phyloP scores from a whole-genome alignment of 2,888 invertebrate species.

The Leptinotarsa rubiginosa region DNA sequence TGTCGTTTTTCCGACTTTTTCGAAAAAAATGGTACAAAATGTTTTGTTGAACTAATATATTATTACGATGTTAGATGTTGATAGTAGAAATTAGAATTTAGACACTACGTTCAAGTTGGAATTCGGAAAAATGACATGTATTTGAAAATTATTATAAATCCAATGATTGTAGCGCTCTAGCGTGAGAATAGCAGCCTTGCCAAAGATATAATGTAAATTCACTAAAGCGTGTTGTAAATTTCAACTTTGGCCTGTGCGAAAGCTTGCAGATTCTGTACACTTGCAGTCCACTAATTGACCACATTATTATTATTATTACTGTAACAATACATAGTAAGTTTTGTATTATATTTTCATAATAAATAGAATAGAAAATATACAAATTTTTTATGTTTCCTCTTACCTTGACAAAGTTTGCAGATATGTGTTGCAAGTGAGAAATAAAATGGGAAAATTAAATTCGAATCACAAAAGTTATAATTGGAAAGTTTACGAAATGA shows the following conservation, averaged over 20 bases:
- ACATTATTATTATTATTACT: conserved; percentile 62
- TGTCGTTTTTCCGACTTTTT: conserved; percentile 32
- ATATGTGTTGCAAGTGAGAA: too few relatives aligned
- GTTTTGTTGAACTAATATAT: conserved; percentile 30
- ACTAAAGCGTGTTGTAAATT: conserved; percentile 37
- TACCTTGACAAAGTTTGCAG: too few relatives aligned
- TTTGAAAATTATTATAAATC: conserved; percentile 49
- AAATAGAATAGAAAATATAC: conserved; percentile 67
- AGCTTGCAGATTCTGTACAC: conserved; percentile 64
- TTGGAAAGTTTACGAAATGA: too few relatives aligned
- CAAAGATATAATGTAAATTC: conserved; percentile 52
- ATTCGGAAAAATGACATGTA: conserved; percentile 29
- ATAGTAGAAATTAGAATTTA: conserved; percentile 29
- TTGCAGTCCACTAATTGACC: conserved; percentile 67
- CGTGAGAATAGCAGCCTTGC: conserved; percentile 60
- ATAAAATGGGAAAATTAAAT: too few relatives aligned
- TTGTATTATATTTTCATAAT: conserved; percentile 69
- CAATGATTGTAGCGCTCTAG: conserved; percentile 57
- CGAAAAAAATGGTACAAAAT: conserved; percentile 33
- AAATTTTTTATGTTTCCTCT: conserved; percentile 9
- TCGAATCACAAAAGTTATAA: too few relatives aligned
- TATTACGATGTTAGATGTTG: conserved; percentile 34
- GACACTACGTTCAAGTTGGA: conserved; percentile 15
- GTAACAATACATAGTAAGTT: conserved; percentile 67
- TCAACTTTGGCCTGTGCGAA: conserved; percentile 53